These are phyloP conservation scores for Leucoma salicis DNA, from an alignment of 2,888 invertebrate species.

Conservation along the genomic window DNA sequence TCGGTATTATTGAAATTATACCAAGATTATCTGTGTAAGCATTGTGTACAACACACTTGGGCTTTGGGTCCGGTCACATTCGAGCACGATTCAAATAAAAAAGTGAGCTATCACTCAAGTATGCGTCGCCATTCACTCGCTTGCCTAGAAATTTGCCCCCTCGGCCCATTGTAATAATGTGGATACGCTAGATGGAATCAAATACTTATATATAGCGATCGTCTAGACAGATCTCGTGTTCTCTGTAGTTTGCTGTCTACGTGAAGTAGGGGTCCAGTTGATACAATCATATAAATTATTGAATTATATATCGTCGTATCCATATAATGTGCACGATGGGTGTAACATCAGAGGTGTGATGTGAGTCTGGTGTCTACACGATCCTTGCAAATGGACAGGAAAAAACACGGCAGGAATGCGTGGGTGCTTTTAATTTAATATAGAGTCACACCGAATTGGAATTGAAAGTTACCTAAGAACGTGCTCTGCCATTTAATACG, in stretches of 20 bases:
- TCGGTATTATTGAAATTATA: too few relatives aligned
- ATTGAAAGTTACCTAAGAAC: constrained; percentile 76
- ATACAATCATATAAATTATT: constrained; percentile 30
- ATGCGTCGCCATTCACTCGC: constrained; percentile 78
- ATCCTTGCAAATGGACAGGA: constrained; percentile 82
- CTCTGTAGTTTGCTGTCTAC: constrained; percentile 6
- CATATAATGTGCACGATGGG: constrained; percentile 42
- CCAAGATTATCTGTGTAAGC: constrained; percentile 31
- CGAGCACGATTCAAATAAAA: constrained; percentile 82
- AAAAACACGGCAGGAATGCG: constrained; percentile 79
- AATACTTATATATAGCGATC: constrained; percentile 10
- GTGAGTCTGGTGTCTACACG: constrained; percentile 76
- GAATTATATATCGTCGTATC: constrained; percentile 45
- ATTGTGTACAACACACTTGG: constrained; percentile 47
- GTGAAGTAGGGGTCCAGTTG: constrained; percentile 18
- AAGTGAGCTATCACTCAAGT: constrained; percentile 81
- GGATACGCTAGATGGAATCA: constrained; percentile 45
- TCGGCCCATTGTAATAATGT: constrained; percentile 45
- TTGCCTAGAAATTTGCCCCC: constrained; percentile 71
- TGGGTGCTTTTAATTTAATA: constrained; percentile 82
- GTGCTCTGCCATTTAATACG: constrained; percentile 71
- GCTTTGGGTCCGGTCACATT: constrained; percentile 63
- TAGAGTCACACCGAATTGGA: constrained; percentile 80
- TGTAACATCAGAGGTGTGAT: constrained; percentile 60
- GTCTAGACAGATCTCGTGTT: constrained; percentile 25